Base-by-base conservation (phyloP, 2,113 vertebrate species). In the Micronycteris hirsuta region DNA sequence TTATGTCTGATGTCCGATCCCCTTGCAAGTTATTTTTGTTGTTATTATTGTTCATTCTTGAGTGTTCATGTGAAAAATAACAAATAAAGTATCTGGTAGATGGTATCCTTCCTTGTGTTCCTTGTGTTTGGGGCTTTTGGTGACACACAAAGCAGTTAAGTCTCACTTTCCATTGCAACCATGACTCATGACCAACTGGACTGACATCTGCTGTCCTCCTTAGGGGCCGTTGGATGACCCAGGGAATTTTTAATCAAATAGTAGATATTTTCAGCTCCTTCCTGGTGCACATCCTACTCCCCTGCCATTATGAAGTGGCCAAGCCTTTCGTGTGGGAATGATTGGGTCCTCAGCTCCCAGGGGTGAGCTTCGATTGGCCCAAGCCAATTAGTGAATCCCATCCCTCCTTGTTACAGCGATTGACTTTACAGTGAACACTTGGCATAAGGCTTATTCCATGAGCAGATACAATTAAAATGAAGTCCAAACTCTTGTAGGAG, bases 51-150 rank as follows among this genome's bases (percentile, higher is more conserved):
- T 88, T 96, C 82, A 47, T 80, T 84, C 70, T 89, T 73, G 31
- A 70, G 15, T 96, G 33, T 89, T 91, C 58, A 85, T 92, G 31
- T 96, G 17, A 74, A 83, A 82, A 36, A 20, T 68, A 81, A 88
- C 6, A 16, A 97, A 93, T 97, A 96, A 96, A 97, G 3, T 78
- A 1, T 95, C 77, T 93, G 76, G 43, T 81, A 95, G 45, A 68
- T 14, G 31, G 45, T n/a, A 26, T 90, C 76, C 52, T 84, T 96
- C 87, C 38, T 91, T 70, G 43, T 61, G 3, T 87, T 93, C 87
- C 49, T 93, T 74, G n/a, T 61, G 4, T 74, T 33, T 12, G 17
- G n/a, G 36, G 45, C 15, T 54, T 74, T 93, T 15, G n/a, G 5
- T 15, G 43, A 38, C 10, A 5, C 26, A 43, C 43, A 41, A 1